These are phyloP conservation scores for Crocidura indochinensis DNA, from an alignment of 2,797 vertebrate genomes.

Conservation along the genomic window DNA sequence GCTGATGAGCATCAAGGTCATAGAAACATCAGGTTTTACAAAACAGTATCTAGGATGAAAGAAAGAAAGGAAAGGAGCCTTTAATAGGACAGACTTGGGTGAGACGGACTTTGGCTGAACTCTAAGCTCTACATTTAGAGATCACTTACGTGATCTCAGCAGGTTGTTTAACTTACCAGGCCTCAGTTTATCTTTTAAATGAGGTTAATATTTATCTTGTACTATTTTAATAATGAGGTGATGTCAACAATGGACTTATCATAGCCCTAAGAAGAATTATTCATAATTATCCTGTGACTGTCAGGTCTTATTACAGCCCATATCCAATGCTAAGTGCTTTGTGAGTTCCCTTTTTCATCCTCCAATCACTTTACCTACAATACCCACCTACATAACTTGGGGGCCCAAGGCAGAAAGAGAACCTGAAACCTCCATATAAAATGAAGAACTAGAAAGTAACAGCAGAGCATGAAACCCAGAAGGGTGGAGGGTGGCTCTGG, in stretches of 20 bases:
- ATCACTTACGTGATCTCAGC: conserved; percentile 2
- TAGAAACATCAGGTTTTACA: neutral
- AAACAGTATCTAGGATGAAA: neutral
- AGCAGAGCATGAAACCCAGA: neutral
- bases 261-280: conserved; percentile 13
- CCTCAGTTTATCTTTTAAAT: conserved; percentile 13
- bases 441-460: neutral
- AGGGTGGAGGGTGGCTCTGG: neutral
- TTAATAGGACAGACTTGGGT: neutral
- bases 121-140: neutral
- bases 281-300: neutral
- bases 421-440: neutral
- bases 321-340: neutral
- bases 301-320: neutral
- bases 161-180: conserved; percentile 26
- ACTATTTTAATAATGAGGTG: conserved; percentile 57
- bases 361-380: neutral
- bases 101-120: neutral
- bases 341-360: conserved; percentile 21
- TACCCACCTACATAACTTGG: neutral
- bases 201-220: conserved; percentile 34
- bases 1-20: neutral
- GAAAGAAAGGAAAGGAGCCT: neutral
- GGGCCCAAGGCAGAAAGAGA: neutral
- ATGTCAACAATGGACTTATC: conserved; percentile 3